phyloP scores from a whole-genome alignment of 1,140 invertebrate species.

The Drosophila pruinosa region DNA sequence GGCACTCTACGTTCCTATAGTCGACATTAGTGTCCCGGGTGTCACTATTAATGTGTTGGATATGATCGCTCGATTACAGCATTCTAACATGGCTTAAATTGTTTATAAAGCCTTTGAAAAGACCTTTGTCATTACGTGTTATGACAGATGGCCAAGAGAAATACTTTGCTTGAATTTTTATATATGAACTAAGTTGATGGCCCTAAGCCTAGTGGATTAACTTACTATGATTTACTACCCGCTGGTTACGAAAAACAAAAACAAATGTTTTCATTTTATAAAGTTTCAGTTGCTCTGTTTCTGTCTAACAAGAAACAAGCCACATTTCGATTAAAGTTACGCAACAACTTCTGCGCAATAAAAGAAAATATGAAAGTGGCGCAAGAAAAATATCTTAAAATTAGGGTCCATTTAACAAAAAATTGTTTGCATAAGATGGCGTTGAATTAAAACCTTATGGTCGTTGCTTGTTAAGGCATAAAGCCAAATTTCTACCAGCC shows the following conservation, averaged over 20 bases:
- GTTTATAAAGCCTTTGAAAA: neutral
- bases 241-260: conserved; percentile 6
- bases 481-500: neutral
- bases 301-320: conserved; percentile 17
- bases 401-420: conserved; percentile 57
- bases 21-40: too few species aligned
- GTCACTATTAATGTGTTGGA: too few species aligned
- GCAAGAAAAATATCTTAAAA: conserved; percentile 33
- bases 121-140: conserved; percentile 17
- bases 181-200: conserved; percentile 4
- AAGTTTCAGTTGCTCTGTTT: conserved; percentile 17
- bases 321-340: conserved; percentile 65
- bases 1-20: too few species aligned
- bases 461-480: conserved; percentile 34
- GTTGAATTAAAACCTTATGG: conserved; percentile 59
- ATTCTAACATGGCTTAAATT: neutral
- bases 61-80: too few species aligned
- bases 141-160: conserved; percentile 16
- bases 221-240: conserved; percentile 31
- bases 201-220: conserved; percentile 16
- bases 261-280: conserved; percentile 27
- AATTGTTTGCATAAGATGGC: conserved; percentile 47
- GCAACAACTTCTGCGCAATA: conserved; percentile 60
- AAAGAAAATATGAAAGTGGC: conserved; percentile 57
- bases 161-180: neutral